Evolutionary conservation across 1,140 invertebrate species (phyloP), one percentile per base, ranked within the genome.

Genomic region (Elymnias hypermnestra): DNA sequence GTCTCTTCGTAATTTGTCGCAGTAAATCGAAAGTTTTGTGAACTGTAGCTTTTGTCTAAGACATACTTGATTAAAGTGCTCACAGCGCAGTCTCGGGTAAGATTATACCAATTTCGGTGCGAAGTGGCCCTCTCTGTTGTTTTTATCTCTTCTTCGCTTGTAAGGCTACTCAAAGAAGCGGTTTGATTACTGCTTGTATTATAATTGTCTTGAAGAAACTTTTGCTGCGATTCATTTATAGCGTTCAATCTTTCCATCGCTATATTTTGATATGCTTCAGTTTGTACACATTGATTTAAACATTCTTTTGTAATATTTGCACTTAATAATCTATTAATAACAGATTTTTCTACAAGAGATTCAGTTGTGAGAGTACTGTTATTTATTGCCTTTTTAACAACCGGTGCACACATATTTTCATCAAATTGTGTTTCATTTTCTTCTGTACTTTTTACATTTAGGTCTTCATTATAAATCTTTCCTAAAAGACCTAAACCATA

Each of bases 381-480:
- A 5, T 23, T 52, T 1, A n/a, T 33, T 6, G 25, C 22, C 19
- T 28, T 7, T 21, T 7, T 12, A 33, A 15, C 25, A 10, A 9
- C 12, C 0, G 8, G 17, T 33, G 8, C 28, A 19, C 22, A 49
- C 5, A 43, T 14, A 2, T 12, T 45, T 43, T 42, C 26, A 6
- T 57, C 53, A 25, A 39, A 53, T 33, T 61, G 52, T 21, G 62
- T 65, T 33, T 49, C 40, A 1, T 39, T 57, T 14, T 63, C 51
- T 35, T 41, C 36, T 5, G 43, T 26, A 9, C n/a, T 23, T 23
- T 43, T 63, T n/a, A 28, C 29, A 10, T 40, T 55, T 10, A 25
- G 12, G 10, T 60, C 52, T 9, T 69, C 66, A 7, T 61, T 63
- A 51, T 77, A 76, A 19, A 74, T 76, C 52, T 63, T 72, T 6